Conservation (phyloP, 2,888 invertebrate species). For the Aporophyla nigra region DNA sequence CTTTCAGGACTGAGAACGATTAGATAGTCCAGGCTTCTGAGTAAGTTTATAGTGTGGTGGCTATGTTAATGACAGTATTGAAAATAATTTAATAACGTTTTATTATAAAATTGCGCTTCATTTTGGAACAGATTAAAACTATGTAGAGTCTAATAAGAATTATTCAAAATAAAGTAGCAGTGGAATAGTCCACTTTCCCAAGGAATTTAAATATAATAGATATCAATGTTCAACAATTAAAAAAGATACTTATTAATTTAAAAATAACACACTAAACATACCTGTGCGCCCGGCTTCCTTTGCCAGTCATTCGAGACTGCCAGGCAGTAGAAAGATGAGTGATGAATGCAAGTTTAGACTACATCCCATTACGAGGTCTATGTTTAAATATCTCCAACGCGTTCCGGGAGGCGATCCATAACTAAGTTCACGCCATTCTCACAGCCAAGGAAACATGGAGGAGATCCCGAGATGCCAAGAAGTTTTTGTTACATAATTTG, state of each 20-base stretch:
- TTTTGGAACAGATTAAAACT: not conserved
- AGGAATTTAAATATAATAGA: not conserved
- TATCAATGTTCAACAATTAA: not conserved
- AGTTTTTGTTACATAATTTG: constrained; percentile 84
- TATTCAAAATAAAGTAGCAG: not conserved
- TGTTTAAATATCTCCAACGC: constrained; percentile 63
- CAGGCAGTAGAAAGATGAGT: constrained; percentile 30
- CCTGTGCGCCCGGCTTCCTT: not conserved
- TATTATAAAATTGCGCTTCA: not conserved
- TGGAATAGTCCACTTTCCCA: not conserved
- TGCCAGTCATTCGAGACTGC: constrained; percentile 13
- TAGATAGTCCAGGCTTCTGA: constrained; percentile 61
- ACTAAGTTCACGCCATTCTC: constrained; percentile 72
- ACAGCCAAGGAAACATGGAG: constrained; percentile 39
- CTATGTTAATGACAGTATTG: not conserved
- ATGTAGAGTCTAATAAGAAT: not conserved
- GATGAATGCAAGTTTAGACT: constrained; percentile 50
- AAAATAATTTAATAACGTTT: not conserved
- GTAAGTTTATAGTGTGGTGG: not conserved
- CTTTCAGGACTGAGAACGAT: constrained; percentile 72
- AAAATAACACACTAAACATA: not conserved
- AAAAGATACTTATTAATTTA: not conserved
- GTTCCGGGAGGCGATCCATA: constrained; percentile 71
- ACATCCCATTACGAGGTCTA: constrained; percentile 64
- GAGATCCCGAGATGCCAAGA: constrained; percentile 32